Base-by-base conservation (phyloP, 2,113 vertebrate species). In the Pseudorectes ferrugineus region DNA sequence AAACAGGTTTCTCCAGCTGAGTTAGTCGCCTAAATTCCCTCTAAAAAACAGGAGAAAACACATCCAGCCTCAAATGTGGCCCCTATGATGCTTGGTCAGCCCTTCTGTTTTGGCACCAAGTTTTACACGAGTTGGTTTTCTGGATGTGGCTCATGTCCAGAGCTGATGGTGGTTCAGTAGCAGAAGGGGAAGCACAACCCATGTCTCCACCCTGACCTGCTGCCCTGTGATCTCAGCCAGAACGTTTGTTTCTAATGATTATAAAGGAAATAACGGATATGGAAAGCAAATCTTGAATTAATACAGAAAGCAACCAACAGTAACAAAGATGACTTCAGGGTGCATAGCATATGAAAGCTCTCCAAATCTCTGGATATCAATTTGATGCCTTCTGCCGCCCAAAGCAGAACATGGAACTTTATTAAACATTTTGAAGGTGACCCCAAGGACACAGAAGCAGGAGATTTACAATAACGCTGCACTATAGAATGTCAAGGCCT, bases 371-470 rank as follows among this genome's bases (percentile, higher is more conserved):
- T 92, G 75, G 55, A 55, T 88, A 83, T 86, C 96, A 85, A 92
- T 86, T 71, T 71, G 75, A 83, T 51, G 67, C 68, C 43, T 94
- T 92, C 72, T 90, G 68, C 79, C 0, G 1, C 75, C 79, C 85
- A 83, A 52, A 93, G 59, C 82, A 95, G 63, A 90, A 92, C 82
- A 76, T 38, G 82, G 88, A 88, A 83, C 54, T 85, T 94, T 65
- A 92, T 66, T 80, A 88, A 95, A 93, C 29, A 62, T 73, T 92
- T 58, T 86, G 83, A 90, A 94, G 68, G 79, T 92, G 94, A 95
- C 83, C 91, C 75, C 83, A 84, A 91, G 91, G 91, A 95, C 88
- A 95, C 72, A 88, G 83, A 93, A 93, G 85, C 51, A 58, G 62
- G 71, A 96, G 82, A 92, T 84, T 88, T 86, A 94, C 66, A 83